These are phyloP conservation scores for Epirrhoe alternata DNA, from an alignment of 2,888 invertebrate species.

Conservation along the genomic window DNA sequence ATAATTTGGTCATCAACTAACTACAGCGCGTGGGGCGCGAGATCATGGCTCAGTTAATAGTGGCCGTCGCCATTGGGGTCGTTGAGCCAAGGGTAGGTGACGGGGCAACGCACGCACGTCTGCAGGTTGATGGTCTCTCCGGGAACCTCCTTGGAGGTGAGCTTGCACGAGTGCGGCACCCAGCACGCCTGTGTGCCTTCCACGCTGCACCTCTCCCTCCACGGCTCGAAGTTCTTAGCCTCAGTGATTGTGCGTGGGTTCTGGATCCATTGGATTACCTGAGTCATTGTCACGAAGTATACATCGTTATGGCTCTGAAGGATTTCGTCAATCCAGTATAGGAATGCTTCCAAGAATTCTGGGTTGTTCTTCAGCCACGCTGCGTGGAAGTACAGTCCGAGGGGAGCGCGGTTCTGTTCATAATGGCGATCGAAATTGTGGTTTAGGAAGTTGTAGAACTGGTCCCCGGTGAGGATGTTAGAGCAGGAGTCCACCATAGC, in stretches of 20 bases:
- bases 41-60: conserved; percentile 87
- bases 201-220: conserved; percentile 97
- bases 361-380: conserved; percentile 97
- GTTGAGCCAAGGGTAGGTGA: conserved; percentile 97
- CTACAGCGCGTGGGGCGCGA: conserved; percentile 75
- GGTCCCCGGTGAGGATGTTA: conserved; percentile 95
- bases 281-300: conserved; percentile 98
- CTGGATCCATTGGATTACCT: conserved; percentile 98
- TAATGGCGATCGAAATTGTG: conserved; percentile 97
- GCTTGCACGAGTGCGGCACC: conserved; percentile 95
- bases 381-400: conserved; percentile 96
- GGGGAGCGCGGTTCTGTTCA: conserved; percentile 94
- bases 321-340: conserved; percentile 97
- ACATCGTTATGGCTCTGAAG: conserved; percentile 94
- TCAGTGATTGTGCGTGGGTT: conserved; percentile 93
- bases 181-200: conserved; percentile 93
- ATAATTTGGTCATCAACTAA: conserved; percentile 65
- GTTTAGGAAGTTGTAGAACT: conserved; percentile 97
- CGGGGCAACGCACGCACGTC: conserved; percentile 96
- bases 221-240: conserved; percentile 96
- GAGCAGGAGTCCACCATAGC: conserved; percentile 98
- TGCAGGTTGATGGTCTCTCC: conserved; percentile 97
- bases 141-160: conserved; percentile 96
- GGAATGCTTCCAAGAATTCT: conserved; percentile 95
- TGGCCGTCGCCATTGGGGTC: conserved; percentile 95